A percentile compares a stretch with the other conserved stretches of the same genome.
phyloP scores from a whole-genome alignment of 2,888 invertebrate species.

The Callyntrura sp. region DNA sequence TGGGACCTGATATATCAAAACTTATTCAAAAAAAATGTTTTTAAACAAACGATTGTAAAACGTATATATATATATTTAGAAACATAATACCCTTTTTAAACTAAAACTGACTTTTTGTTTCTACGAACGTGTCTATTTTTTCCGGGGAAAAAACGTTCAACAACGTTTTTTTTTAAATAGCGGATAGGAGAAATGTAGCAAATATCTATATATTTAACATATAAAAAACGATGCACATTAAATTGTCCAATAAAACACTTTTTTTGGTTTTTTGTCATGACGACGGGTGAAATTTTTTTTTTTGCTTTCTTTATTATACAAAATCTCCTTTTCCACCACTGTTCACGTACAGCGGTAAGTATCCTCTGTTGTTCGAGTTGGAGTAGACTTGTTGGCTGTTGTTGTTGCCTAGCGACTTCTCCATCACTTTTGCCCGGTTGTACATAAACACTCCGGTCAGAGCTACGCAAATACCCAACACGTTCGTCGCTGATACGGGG shows the following conservation, averaged over 20 bases:
- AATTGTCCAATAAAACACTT: conserved; percentile 31
- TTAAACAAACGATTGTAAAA: too few relatives aligned
- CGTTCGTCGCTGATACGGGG: conserved; percentile 94
- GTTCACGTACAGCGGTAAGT: conserved; percentile 5
- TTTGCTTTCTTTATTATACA: conserved; percentile 14
- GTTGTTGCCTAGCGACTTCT: conserved; percentile 40
- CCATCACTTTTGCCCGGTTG: conserved; percentile 89
- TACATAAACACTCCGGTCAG: conserved; percentile 96
- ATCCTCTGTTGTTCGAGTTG: neutral
- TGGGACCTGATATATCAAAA: conserved; percentile 38
- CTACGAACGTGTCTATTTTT: neutral
- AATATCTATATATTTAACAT: too few relatives aligned
- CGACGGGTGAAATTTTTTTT: neutral
- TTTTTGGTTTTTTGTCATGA: too few relatives aligned
- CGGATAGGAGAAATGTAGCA: neutral
- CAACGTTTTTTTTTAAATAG: neutral
- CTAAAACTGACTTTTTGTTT: neutral
- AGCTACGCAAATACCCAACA: conserved; percentile 96
- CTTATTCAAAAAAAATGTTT: too few relatives aligned
- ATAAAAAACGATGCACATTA: conserved; percentile 49
- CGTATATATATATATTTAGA: neutral
- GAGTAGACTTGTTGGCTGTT: neutral
- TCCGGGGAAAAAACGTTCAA: neutral
- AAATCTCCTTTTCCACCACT: neutral
- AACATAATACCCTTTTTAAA: neutral